Base-by-base conservation (phyloP, 1,140 invertebrate genomes). In the Zaprionus ghesquierei region DNA sequence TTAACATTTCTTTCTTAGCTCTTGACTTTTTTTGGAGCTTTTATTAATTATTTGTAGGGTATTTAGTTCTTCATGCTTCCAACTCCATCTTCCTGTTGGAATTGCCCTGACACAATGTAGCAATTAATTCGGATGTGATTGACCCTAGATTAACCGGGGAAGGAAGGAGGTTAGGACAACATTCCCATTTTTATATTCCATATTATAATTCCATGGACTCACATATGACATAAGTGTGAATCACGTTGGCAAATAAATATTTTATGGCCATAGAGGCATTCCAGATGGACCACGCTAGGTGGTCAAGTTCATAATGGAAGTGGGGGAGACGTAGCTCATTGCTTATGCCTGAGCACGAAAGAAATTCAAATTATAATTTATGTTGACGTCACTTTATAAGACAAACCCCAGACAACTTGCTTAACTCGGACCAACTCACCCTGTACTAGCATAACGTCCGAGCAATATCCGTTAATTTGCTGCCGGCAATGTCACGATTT, bases 331-430 rank as follows among this genome's bases (percentile, higher is more conserved):
- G 4, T 2, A 62, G 63, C 86, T 90, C 81, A 90, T 90, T 90
- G 79, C 74, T 90, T 90, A 90, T 90, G 87, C 87, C 66, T 31
- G 81, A 73, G 81, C 87, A 90, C 87, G 87, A 85, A 90, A 81
- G 86, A 90, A 86, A 90, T 90, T 90, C 86, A 90, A 90, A 90
- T 90, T 90, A 90, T 87, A 90, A 86, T 90, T 90, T 90, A 90
- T 90, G 87, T 82, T 90, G 86, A 89, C 84, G 76, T 84, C 74
- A 69, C 73, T 84, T 85, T 85, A 85, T 65, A 77, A 85, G 73
- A 33, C 60, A 70, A 23, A 65, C 23, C 69, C 29, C 55, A 25
- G 23, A 46, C 27, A 55, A 13, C 22, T 31, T 41, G 1, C 6
- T 8, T 9, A 29, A 29, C 27, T 29, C 22, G n/a, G 8, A 44